A percentile compares a stretch with the other conserved stretches of the same genome.
phyloP scores from a whole-genome alignment of 2,113 vertebrate species.

The Gymnogyps californianus region DNA sequence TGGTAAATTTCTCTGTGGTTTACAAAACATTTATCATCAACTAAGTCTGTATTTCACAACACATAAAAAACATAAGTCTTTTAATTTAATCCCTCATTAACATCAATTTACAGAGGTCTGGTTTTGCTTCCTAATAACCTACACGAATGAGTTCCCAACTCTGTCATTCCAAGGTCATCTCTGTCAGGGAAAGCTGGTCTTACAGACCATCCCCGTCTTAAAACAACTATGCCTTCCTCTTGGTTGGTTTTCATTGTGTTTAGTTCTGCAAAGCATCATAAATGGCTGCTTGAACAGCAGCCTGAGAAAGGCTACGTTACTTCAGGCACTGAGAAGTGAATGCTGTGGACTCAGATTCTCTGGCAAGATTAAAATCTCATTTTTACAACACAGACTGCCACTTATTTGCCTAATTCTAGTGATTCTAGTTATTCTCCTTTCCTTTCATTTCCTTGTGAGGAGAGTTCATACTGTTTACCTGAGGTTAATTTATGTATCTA shows the following conservation, averaged over 20 bases:
- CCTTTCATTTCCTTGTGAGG: background rate
- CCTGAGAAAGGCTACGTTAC: background rate
- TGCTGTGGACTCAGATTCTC: background rate
- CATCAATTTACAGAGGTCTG: background rate
- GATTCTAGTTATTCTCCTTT: background rate
- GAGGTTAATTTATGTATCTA: background rate
- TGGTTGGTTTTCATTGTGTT: background rate
- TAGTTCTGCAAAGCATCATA: background rate
- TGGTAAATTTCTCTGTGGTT: background rate
- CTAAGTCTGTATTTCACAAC: background rate
- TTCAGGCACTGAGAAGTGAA: background rate
- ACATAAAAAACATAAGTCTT: background rate
- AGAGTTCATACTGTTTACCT: background rate
- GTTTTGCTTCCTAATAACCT: background rate
- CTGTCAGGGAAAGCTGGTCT: background rate
- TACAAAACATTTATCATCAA: background rate
- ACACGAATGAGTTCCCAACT: fast-evolving
- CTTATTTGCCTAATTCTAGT: background rate
- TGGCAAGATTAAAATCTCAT: background rate
- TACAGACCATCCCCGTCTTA: background rate
- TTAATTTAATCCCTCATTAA: background rate
- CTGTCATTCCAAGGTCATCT: background rate
- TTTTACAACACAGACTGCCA: background rate
- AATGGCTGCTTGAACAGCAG: background rate
- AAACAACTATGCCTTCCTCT: background rate